A percentile compares a stretch with the other conserved stretches of the same genome.
Evolutionary conservation across 2,888 invertebrate genomes (phyloP).

Genomic region (Conchocele bisecta): DNA sequence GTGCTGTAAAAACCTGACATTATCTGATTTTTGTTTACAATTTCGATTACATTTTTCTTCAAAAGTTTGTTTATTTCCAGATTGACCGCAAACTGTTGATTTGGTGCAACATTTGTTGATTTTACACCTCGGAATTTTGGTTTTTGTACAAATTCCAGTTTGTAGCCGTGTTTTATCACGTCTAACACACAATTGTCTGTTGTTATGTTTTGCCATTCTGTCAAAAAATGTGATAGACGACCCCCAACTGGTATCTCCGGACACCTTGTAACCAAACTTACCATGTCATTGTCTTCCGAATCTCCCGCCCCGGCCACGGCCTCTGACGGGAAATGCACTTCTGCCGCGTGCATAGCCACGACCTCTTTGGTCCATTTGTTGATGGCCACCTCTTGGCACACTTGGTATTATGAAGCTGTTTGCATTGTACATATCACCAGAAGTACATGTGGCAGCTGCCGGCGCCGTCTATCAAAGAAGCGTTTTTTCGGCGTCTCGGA

Average conservation of each 20-base stretch:
- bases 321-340: no score
- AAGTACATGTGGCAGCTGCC: no score
- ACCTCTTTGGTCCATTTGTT: no score
- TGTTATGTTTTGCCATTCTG: constrained; percentile 25
- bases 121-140: constrained; percentile 24
- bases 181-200: constrained; percentile 30
- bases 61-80: constrained; percentile 26
- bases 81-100: constrained; percentile 9
- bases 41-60: constrained; percentile 41
- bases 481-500: no score
- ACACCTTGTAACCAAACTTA: constrained; percentile 26
- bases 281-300: constrained; percentile 39
- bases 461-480: no score
- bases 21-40: constrained; percentile 11
- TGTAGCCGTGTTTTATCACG: constrained; percentile 31
- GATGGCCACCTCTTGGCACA: no score
- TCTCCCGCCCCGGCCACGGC: no score
- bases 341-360: no score
- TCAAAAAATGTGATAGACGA: constrained; percentile 5
- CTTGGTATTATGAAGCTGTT: no score
- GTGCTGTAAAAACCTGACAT: constrained; percentile 51
- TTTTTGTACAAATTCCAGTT: constrained; percentile 22
- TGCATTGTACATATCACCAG: no score
- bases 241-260: constrained; percentile 44
- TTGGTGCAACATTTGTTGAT: constrained; percentile 10